phyloP scores from a whole-genome alignment of 2,888 invertebrate species.

The Tyria jacobaeae region DNA sequence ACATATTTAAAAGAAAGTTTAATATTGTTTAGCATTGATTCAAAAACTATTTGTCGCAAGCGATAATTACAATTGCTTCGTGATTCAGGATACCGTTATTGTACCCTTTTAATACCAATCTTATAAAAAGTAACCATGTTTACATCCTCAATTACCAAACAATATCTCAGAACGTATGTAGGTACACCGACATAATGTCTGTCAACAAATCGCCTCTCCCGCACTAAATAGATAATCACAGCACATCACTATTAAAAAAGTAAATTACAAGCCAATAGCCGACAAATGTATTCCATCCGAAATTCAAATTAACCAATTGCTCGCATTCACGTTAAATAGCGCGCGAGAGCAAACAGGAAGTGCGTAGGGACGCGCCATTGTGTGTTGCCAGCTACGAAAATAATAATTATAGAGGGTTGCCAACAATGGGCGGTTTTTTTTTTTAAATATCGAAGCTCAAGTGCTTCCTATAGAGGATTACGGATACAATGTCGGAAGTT shows the following conservation, averaged over 20 bases:
- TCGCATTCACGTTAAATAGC: conserved; percentile 85
- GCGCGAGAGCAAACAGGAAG: conserved; percentile 86
- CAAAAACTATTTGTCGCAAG: too few species aligned
- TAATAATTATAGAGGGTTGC: conserved; percentile 85
- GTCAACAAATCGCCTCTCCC: conserved; percentile 31
- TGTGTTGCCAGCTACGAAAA: conserved; percentile 86
- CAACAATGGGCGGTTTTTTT: conserved; percentile 76
- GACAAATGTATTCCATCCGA: conserved; percentile 75
- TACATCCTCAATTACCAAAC: conserved; percentile 46
- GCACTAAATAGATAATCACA: conserved; percentile 52
- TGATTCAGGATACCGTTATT: background rate
- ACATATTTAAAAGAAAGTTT: too few species aligned
- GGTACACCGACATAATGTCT: conserved; percentile 23
- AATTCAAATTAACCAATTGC: conserved; percentile 85
- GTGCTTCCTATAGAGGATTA: conserved; percentile 84
- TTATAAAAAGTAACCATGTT: conserved; percentile 19
- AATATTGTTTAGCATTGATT: too few species aligned
- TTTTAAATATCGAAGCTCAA: conserved; percentile 82
- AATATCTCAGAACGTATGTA: conserved; percentile 20
- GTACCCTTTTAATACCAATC: background rate
- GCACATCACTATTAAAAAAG: conserved; percentile 59
- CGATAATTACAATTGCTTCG: too few species aligned
- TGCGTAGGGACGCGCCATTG: conserved; percentile 77
- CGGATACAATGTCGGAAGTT: conserved; percentile 75
- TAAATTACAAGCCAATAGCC: conserved; percentile 73